A percentile compares a stretch with the other conserved stretches of the same genome.
These are phyloP conservation scores for Cyanoliseus patagonus DNA, from an alignment of 2,113 vertebrate species.

Conservation along the genomic window DNA sequence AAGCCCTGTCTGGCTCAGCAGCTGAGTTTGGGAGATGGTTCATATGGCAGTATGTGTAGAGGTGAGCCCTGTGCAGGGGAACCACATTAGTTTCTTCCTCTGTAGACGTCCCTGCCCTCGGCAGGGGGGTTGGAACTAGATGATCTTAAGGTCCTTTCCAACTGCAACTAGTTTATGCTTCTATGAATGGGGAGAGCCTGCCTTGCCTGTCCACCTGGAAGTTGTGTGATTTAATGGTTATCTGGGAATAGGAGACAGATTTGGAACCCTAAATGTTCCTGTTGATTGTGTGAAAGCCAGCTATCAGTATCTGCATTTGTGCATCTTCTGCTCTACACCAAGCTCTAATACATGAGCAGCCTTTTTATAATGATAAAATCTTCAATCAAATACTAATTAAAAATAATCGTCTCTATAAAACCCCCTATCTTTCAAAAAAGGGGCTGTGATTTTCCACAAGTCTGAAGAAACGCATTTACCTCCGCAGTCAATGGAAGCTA, in stretches of 20 bases:
- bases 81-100: neutral
- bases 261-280: neutral
- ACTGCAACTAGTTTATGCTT: neutral
- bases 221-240: neutral
- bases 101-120: neutral
- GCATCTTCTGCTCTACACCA: neutral
- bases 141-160: neutral
- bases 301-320: neutral
- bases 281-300: neutral
- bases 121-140: neutral
- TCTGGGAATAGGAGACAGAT: neutral
- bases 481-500: neutral
- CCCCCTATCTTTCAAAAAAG: neutral
- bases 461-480: neutral
- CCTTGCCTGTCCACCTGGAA: neutral
- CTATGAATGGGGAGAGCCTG: neutral
- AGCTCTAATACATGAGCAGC: neutral
- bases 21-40: neutral
- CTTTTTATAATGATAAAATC: neutral
- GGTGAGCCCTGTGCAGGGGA: fast-evolving
- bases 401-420: neutral
- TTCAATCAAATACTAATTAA: neutral
- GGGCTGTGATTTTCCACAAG: neutral
- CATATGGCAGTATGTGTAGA: neutral
- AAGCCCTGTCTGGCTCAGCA: neutral